Conservation (phyloP, 2,797 vertebrate species). For the Nasua narica region DNA sequence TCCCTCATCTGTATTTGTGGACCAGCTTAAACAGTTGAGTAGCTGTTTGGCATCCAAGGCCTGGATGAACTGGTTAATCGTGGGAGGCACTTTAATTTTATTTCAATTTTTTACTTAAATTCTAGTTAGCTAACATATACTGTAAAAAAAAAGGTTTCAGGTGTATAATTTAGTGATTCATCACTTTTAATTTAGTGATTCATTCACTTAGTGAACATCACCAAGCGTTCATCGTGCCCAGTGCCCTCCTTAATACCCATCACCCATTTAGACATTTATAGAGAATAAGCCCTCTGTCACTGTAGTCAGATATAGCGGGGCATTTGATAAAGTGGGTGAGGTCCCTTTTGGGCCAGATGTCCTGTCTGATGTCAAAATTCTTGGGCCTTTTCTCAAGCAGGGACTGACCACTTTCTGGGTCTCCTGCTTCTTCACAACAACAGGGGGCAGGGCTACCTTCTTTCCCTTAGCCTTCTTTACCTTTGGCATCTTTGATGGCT, state of each 20-base stretch:
- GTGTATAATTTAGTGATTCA: not conserved
- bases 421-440: not conserved
- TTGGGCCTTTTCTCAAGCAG: not conserved
- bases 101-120: not conserved
- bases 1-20: not conserved
- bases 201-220: not conserved
- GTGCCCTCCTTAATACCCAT: not conserved
- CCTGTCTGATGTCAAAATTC: not conserved
- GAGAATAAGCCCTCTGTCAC: not conserved
- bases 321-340: not conserved
- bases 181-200: not conserved
- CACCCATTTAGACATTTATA: not conserved
- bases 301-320: not conserved
- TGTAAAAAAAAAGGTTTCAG: not conserved
- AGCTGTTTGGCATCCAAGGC: not conserved
- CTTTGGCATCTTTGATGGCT: not conserved
- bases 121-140: not conserved
- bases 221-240: not conserved
- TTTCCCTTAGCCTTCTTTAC: not conserved
- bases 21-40: not conserved
- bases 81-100: not conserved
- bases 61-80: not conserved
- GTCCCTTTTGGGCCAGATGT: not conserved
- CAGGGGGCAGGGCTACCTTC: not conserved
- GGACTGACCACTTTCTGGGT: not conserved